These are phyloP conservation scores for Elgaria multicarinata DNA, from an alignment of 2,113 vertebrate genomes.

Conservation along the genomic window DNA sequence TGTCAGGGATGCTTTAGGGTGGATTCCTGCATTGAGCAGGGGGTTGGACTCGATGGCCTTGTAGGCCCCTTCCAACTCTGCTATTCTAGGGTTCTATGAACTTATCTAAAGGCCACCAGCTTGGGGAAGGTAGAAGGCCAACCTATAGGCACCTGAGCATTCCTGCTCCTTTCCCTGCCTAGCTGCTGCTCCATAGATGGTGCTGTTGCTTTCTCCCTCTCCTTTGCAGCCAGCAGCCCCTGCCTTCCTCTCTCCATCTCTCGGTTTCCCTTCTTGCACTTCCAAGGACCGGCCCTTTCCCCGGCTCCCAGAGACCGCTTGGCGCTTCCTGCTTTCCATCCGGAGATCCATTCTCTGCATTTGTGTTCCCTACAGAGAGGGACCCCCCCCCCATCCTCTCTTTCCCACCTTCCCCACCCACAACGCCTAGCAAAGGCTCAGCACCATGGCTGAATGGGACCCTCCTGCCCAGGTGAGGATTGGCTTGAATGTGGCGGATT, in stretches of 20 bases:
- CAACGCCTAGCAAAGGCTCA: background rate
- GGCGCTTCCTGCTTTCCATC: background rate
- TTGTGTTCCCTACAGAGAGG: background rate
- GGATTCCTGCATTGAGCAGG: too few species aligned
- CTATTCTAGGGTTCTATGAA: too few species aligned
- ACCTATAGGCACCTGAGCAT: background rate
- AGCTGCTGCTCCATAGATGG: background rate
- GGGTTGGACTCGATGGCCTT: too few species aligned
- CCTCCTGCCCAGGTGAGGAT: background rate
- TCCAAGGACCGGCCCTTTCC: background rate
- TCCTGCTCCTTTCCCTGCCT: background rate
- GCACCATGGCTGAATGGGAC: background rate
- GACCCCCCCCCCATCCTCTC: background rate
- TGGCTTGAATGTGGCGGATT: background rate
- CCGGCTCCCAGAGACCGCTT: background rate
- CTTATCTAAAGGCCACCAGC: background rate
- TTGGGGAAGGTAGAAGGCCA: background rate
- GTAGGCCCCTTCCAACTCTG: too few species aligned
- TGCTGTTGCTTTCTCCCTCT: background rate
- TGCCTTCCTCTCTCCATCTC: background rate
- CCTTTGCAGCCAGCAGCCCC: background rate
- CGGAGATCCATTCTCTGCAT: background rate
- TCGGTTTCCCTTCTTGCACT: accelerated
- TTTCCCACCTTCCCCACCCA: too few species aligned
- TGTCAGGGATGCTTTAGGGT: too few species aligned